phyloP scores from a whole-genome alignment of 2,113 vertebrate species.

The Dicaeum eximium region DNA sequence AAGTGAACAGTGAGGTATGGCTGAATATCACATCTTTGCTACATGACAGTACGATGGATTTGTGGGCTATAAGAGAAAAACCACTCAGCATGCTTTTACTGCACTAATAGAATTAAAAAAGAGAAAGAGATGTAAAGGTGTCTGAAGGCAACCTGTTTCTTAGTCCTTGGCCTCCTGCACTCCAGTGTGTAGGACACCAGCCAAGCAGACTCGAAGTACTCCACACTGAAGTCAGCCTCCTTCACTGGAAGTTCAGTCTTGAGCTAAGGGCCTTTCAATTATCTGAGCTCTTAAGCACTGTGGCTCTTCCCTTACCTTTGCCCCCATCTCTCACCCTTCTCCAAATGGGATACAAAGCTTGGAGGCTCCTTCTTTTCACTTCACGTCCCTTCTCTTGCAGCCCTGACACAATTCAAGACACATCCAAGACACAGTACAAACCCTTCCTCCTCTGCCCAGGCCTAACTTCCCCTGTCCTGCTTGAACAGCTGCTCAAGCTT shows the following conservation, averaged over 20 bases:
- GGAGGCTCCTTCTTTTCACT: not conserved
- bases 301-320: not conserved
- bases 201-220: not conserved
- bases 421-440: not conserved
- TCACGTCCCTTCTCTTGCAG: not conserved
- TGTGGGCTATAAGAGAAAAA: not conserved
- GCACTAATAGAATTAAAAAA: not conserved
- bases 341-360: not conserved
- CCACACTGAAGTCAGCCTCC: not conserved
- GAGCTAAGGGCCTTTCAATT: not conserved
- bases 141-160: not conserved
- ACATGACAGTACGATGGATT: not conserved
- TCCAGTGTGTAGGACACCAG: not conserved
- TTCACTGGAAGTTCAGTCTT: not conserved
- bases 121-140: not conserved
- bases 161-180: not conserved
- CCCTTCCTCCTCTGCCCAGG: not conserved
- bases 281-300: not conserved
- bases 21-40: not conserved
- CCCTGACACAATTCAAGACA: not conserved
- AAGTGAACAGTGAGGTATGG: not conserved
- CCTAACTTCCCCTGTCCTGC: not conserved
- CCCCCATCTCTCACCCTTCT: not conserved
- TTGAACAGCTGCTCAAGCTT: not conserved
- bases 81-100: not conserved